Evolutionary conservation across 2,888 invertebrate genomes (phyloP).

Genomic region (Andricus quercusramuli): DNA sequence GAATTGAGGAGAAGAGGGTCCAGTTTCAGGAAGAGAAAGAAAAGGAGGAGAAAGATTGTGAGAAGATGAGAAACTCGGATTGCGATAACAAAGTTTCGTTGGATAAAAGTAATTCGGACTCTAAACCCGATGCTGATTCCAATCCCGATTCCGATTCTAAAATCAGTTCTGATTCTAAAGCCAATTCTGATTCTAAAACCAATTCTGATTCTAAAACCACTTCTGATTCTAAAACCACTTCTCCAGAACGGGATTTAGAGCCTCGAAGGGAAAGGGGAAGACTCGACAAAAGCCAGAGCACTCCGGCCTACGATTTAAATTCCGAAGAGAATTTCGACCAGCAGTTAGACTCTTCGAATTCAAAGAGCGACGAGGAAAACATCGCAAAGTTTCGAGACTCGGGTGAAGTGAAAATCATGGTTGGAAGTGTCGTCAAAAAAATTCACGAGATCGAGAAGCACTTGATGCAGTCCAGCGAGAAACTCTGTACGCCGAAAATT

Average conservation of each 20-base stretch:
- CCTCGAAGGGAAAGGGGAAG: slow-evolving; percentile 78
- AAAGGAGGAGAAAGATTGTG: slow-evolving; percentile 34
- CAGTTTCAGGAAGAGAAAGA: slow-evolving; percentile 64
- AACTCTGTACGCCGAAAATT: slow-evolving; percentile 39
- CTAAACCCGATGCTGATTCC: slow-evolving; percentile 28
- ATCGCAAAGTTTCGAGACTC: slow-evolving; percentile 3
- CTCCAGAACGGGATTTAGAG: not conserved
- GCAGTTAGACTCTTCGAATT: slow-evolving; percentile 54
- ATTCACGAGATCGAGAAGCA: slow-evolving; percentile 61
- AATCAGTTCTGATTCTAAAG: slow-evolving; percentile 59
- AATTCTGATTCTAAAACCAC: too few species aligned
- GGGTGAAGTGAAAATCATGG: slow-evolving; percentile 35
- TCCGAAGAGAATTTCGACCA: slow-evolving; percentile 67
- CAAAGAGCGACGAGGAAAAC: slow-evolving; percentile 37
- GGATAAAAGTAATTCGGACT: slow-evolving; percentile 46
- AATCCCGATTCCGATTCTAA: slow-evolving; percentile 60
- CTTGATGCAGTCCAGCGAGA: slow-evolving; percentile 44
- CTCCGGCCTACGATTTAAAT: slow-evolving; percentile 88
- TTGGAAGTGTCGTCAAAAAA: slow-evolving; percentile 63
- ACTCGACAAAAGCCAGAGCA: slow-evolving; percentile 89
- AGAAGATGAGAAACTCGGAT: not conserved
- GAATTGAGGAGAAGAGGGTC: slow-evolving; percentile 59
- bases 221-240: too few species aligned
- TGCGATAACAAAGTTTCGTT: slow-evolving; percentile 63
- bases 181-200: too few species aligned